Conservation (phyloP, 2,113 vertebrate genomes). For the Petaurus breviceps region DNA sequence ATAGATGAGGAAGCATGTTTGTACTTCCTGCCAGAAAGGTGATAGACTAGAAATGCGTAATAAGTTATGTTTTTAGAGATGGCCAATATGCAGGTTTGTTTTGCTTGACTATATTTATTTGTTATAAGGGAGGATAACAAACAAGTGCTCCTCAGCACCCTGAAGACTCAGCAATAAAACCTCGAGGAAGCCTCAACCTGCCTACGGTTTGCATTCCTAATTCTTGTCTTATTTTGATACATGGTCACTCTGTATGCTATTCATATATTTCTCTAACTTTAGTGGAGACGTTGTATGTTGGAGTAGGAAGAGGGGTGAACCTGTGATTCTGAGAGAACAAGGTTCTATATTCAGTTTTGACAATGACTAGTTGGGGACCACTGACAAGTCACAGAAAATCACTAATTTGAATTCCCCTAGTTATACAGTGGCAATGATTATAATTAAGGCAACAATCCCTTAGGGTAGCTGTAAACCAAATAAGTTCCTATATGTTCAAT, state of each 20-base stretch:
- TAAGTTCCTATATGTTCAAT: not conserved
- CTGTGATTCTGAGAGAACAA: too few relatives aligned
- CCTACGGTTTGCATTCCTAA: not conserved
- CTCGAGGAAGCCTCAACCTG: not conserved
- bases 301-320: not conserved
- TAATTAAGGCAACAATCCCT: not conserved
- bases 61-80: not conserved
- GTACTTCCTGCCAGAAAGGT: not conserved
- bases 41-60: not conserved
- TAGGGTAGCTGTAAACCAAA: not conserved
- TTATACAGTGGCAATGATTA: not conserved
- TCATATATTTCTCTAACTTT: not conserved
- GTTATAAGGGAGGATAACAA: not conserved
- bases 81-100: not conserved
- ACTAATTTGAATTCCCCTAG: not conserved
- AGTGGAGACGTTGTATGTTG: not conserved
- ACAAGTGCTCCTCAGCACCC: not conserved
- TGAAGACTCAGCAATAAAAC: not conserved
- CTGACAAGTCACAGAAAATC: not conserved
- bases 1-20: not conserved
- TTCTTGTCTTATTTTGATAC: not conserved
- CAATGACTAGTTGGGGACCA: not conserved
- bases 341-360: not conserved
- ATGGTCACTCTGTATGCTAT: not conserved
- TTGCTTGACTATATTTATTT: not conserved